Conservation (phyloP, 2,888 invertebrate genomes). For the Serrognathus titanus region DNA sequence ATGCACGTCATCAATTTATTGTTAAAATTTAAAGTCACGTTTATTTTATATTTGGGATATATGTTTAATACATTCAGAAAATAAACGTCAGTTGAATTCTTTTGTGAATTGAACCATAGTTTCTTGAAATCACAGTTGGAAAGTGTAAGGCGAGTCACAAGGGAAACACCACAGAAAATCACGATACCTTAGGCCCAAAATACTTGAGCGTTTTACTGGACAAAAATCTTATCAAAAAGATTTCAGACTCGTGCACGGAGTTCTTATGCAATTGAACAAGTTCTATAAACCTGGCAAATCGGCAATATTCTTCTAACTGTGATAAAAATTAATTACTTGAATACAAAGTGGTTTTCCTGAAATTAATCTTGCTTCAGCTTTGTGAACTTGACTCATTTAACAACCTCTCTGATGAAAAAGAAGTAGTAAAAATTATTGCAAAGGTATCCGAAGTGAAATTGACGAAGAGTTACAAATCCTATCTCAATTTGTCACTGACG, state of each 20-base stretch:
- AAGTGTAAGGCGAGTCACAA: slow-evolving; percentile 78
- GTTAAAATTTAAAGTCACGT: too few species aligned
- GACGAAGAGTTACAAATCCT: slow-evolving; percentile 81
- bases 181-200: slow-evolving; percentile 79
- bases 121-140: slow-evolving; percentile 86
- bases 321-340: slow-evolving; percentile 55
- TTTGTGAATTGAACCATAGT: too few species aligned
- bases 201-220: slow-evolving; percentile 75
- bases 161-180: slow-evolving; percentile 91
- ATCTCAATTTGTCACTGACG: slow-evolving; percentile 73
- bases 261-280: slow-evolving; percentile 69
- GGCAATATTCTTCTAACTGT: slow-evolving; percentile 77
- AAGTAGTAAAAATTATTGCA: slow-evolving; percentile 76
- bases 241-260: slow-evolving; percentile 86
- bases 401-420: slow-evolving; percentile 84
- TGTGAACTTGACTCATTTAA: slow-evolving; percentile 89
- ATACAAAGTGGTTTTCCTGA: not conserved
- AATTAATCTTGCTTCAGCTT: slow-evolving; percentile 50
- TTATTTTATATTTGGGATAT: too few species aligned
- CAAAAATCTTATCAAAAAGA: slow-evolving; percentile 84
- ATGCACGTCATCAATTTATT: too few species aligned
- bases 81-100: too few species aligned
- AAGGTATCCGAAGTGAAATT: slow-evolving; percentile 81
- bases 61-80: too few species aligned
- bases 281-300: slow-evolving; percentile 75